A percentile compares a stretch with the other conserved stretches of the same genome.
These are phyloP conservation scores for Eupeodes corollae DNA, from an alignment of 1,140 invertebrate species.

Conservation along the genomic window DNA sequence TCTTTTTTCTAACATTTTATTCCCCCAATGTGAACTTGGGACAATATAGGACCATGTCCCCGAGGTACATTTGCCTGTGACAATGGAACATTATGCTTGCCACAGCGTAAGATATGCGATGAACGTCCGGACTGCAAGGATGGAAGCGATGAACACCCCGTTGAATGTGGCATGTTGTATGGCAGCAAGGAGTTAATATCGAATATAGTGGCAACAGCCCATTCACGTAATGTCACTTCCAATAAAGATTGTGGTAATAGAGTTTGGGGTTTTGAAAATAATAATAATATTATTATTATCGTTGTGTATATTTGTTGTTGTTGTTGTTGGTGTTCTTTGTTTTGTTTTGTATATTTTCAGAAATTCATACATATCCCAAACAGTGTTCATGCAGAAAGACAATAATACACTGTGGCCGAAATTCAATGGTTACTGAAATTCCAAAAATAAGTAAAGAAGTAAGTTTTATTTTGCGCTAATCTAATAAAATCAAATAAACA, in stretches of 20 bases:
- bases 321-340: not conserved
- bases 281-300: too few relatives aligned
- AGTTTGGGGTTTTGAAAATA: too few relatives aligned
- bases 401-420: conserved; percentile 20
- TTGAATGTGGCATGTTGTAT: conserved; percentile 32
- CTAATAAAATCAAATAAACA: too few relatives aligned
- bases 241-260: too few relatives aligned
- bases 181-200: conserved; percentile 28
- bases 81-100: conserved; percentile 55
- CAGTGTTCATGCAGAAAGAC: conserved; percentile 18
- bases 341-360: conserved; percentile 7
- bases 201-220: not conserved
- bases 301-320: not conserved
- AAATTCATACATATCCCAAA: conserved; percentile 29
- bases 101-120: conserved; percentile 54
- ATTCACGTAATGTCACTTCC: not conserved
- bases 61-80: conserved; percentile 57
- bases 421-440: conserved; percentile 18
- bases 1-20: too few relatives aligned
- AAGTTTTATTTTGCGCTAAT: not conserved
- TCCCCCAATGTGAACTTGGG: too few relatives aligned
- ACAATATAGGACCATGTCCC: conserved; percentile 42
- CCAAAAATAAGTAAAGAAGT: conserved; percentile 23
- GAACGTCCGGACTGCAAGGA: conserved; percentile 53
- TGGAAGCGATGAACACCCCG: conserved; percentile 48